These are phyloP conservation scores for Takifugu ocellatus DNA, from an alignment of 2,797 vertebrate genomes.

Conservation along the genomic window DNA sequence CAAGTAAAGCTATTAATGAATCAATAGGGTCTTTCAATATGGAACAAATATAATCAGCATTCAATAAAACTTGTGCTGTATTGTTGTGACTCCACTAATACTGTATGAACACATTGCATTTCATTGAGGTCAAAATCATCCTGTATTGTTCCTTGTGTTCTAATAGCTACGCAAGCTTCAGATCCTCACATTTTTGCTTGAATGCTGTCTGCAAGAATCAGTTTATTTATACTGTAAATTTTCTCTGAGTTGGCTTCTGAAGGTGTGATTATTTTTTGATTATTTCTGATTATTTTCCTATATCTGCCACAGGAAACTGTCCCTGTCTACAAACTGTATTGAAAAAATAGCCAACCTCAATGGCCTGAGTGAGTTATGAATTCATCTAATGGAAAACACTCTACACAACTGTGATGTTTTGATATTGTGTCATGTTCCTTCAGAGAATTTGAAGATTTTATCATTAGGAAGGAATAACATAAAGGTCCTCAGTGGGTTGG, in stretches of 20 bases:
- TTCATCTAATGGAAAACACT: not conserved
- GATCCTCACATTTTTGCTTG: too few species aligned
- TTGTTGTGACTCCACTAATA: too few species aligned
- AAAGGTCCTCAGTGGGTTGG: slow-evolving; percentile 91
- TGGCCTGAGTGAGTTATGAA: slow-evolving; percentile 87
- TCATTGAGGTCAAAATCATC: too few species aligned
- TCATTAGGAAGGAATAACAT: slow-evolving; percentile 97
- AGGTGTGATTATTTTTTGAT: not conserved
- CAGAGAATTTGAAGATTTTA: slow-evolving; percentile 92
- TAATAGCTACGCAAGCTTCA: too few species aligned
- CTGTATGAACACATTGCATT: too few species aligned
- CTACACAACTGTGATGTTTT: not conserved
- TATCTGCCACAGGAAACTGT: slow-evolving; percentile 82
- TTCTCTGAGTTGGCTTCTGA: not conserved
- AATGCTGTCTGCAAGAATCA: too few species aligned
- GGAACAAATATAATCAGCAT: too few species aligned
- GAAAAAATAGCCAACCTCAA: slow-evolving; percentile 95
- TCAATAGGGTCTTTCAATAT: too few species aligned
- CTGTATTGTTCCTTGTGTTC: too few species aligned
- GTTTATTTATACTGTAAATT: not conserved
- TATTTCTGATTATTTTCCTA: not conserved
- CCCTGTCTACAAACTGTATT: slow-evolving; percentile 96
- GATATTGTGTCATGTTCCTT: slow-evolving; percentile 18
- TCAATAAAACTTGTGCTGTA: too few species aligned
- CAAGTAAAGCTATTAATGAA: too few species aligned